Evolutionary conservation across 2,797 vertebrate genomes (phyloP).

Genomic region (Pseudomugil gertrudae): DNA sequence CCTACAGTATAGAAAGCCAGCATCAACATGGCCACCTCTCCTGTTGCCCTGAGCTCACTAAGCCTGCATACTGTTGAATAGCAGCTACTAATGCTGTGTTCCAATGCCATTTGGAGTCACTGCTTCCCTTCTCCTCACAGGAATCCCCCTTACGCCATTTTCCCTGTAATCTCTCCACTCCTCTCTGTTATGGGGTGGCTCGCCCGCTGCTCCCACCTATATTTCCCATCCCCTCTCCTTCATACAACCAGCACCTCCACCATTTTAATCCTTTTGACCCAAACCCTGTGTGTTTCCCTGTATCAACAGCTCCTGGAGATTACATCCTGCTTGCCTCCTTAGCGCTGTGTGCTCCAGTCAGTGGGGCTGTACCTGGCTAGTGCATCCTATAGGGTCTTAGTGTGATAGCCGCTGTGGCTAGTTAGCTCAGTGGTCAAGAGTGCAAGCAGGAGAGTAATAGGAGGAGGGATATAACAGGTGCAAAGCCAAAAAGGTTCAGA

Average conservation of each 20-base stretch:
- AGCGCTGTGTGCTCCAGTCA: constrained; percentile 69
- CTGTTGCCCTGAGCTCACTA: constrained; percentile 70
- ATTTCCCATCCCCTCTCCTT: constrained; percentile 72
- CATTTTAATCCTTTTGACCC: constrained; percentile 87
- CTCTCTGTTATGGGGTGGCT: constrained; percentile 80
- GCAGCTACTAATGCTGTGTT: constrained; percentile 77
- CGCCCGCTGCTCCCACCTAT: constrained; percentile 78
- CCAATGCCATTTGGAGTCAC: constrained; percentile 81
- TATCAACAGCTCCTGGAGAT: constrained; percentile 84
- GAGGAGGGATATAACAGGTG: constrained; percentile 6
- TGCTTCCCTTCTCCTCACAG: constrained; percentile 66
- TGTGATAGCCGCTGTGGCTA: constrained; percentile 69
- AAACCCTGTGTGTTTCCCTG: constrained; percentile 81
- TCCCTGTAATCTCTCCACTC: constrained; percentile 81
- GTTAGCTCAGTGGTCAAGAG: constrained; percentile 50
- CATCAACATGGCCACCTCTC: constrained; percentile 54
- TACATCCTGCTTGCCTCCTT: constrained; percentile 78
- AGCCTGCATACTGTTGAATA: constrained; percentile 81
- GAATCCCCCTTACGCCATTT: constrained; percentile 75
- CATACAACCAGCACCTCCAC: constrained; percentile 81
- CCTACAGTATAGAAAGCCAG: constrained; percentile 32
- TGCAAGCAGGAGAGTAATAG: constrained; percentile 25
- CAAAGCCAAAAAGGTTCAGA: background rate
- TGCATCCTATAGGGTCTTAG: constrained; percentile 57
- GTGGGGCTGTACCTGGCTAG: constrained; percentile 51